Evolutionary conservation across 1,140 invertebrate genomes (phyloP), one percentile per base, ranked within the genome.

Genomic region (Drosophila repletoides): DNA sequence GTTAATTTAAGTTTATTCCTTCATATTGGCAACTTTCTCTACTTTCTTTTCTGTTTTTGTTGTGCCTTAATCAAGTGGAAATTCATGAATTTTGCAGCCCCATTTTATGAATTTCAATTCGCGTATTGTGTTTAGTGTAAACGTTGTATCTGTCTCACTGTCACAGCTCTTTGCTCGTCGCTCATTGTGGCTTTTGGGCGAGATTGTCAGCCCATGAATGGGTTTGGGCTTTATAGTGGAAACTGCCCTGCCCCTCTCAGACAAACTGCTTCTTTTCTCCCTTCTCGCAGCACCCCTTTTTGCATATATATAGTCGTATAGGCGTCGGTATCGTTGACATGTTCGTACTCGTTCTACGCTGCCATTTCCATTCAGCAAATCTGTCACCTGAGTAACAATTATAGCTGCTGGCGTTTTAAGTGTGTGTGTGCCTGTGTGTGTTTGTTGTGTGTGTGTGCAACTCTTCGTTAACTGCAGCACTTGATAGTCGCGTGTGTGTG

Each of bases 301-400:
- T 26, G 29, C 55, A 49, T 29, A 60, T 66, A n/a, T n/a, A n/a
- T n/a, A n/a, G n/a, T n/a, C n/a, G n/a, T n/a, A n/a, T n/a, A n/a
- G n/a, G n/a, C n/a, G n/a, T n/a, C n/a, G n/a, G n/a, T n/a, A 66
- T 66, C 63, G 63, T 60, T 66, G 63, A 66, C 63, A 51, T 59
- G 34, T 28, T 41, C 7, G 12, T 53, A 19, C 28, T 15, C 61
- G 43, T 48, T 14, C 31, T 36, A 21, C 9, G 26, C 43, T 63
- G 77, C 58, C 77, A 70, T 66, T 70, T 64, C 72, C 80, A 84
- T 86, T 84, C 80, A 84, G 71, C 80, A 84, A 61, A 87, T 84
- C 80, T 84, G 80, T 84, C 80, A 84, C 80, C 80, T 84, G 80
- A 86, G 80, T 84, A 84, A 84, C 80, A 84, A 84, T 84, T 84